Conservation (phyloP, 2,113 vertebrate species). For the Halcyon senegalensis region DNA sequence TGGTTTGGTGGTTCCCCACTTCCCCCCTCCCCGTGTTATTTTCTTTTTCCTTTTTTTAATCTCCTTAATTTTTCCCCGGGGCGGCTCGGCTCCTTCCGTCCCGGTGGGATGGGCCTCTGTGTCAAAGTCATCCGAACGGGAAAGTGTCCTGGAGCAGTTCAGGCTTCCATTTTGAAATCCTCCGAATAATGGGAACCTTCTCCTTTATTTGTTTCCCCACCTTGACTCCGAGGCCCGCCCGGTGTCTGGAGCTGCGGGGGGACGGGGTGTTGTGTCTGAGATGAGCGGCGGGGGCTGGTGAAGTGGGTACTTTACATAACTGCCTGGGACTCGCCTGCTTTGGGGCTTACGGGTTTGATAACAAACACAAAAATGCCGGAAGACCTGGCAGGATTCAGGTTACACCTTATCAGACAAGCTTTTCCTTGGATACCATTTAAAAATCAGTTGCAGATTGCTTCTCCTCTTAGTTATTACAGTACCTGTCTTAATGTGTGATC, state of each 20-base stretch:
- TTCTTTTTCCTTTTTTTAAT: not conserved
- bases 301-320: not conserved
- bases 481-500: not conserved
- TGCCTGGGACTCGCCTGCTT: not conserved
- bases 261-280: not conserved
- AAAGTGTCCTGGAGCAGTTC: slow-evolving; percentile 35
- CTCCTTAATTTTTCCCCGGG: fast-evolving
- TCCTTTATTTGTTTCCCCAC: not conserved
- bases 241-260: not conserved
- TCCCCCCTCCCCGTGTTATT: not conserved
- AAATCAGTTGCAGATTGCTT: not conserved
- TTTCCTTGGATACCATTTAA: not conserved
- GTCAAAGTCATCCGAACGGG: slow-evolving; percentile 20
- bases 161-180: slow-evolving; percentile 59
- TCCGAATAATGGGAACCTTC: not conserved
- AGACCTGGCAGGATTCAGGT: not conserved
- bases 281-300: not conserved
- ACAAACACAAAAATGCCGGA: not conserved
- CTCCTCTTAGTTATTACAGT: not conserved
- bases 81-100: not conserved
- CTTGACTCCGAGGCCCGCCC: not conserved
- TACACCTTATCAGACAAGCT: not conserved
- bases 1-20: not conserved
- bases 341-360: not conserved
- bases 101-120: not conserved